phyloP scores from a whole-genome alignment of 2,888 invertebrate genomes.

The Chloromyia formosa region DNA sequence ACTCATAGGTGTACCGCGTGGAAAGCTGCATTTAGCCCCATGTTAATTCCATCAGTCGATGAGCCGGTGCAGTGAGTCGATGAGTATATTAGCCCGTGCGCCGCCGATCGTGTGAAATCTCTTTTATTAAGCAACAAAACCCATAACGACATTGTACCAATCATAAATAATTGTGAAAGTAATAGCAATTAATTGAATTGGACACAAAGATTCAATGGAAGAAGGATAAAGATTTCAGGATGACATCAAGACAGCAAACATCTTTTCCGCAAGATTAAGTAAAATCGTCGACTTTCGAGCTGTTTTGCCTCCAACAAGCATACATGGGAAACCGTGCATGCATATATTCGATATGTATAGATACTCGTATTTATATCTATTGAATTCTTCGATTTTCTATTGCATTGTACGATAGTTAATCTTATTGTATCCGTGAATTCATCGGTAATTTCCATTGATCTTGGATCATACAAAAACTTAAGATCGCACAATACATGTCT shows the following conservation, averaged over 20 bases:
- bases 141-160: background rate
- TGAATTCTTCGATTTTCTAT: background rate
- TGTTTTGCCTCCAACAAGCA: too few relatives aligned
- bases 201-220: background rate
- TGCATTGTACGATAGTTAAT: background rate
- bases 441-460: background rate
- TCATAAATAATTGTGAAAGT: background rate
- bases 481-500: background rate
- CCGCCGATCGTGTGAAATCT: too few relatives aligned
- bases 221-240: background rate
- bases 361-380: too few relatives aligned
- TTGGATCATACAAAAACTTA: background rate
- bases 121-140: too few relatives aligned
- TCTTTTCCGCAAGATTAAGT: too few relatives aligned
- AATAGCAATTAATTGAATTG: background rate
- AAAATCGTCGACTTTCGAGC: background rate
- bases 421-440: background rate
- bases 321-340: too few relatives aligned
- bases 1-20: too few relatives aligned
- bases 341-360: too few relatives aligned
- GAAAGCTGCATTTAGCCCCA: too few relatives aligned
- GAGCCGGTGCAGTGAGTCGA: too few relatives aligned
- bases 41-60: too few relatives aligned
- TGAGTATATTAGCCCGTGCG: too few relatives aligned
- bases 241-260: background rate